A percentile compares a stretch with the other conserved stretches of the same genome.
Conservation (phyloP, 2,888 invertebrate species). For the Onchidella celtica region DNA sequence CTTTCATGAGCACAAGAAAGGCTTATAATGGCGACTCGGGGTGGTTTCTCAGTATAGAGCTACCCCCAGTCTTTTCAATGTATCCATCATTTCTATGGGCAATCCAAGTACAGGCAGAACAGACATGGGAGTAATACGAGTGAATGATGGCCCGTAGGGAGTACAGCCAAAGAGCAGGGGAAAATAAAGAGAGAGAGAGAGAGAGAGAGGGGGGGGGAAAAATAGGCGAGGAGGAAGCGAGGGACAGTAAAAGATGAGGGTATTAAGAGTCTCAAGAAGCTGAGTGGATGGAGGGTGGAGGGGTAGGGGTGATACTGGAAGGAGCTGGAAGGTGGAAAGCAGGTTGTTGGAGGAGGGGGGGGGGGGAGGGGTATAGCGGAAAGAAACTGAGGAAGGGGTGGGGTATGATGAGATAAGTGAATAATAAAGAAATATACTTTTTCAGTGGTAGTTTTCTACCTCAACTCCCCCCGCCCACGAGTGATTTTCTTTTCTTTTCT, state of each 20-base stretch:
- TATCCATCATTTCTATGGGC: not conserved
- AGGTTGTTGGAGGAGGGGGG: not conserved
- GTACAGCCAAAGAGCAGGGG: not conserved
- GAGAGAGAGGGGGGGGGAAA: not conserved
- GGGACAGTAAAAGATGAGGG: not conserved
- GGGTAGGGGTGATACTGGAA: not conserved
- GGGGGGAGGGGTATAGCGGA: not conserved
- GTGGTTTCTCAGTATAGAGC: not conserved
- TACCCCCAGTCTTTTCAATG: constrained; percentile 22
- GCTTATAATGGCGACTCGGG: not conserved
- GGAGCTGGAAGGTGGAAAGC: not conserved
- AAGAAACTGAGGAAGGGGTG: not conserved
- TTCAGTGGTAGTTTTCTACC: too few species aligned
- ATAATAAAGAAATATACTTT: too few species aligned
- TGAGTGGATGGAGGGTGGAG: too few species aligned
- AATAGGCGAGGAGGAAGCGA: too few species aligned
- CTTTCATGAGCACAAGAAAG: constrained; percentile 16
- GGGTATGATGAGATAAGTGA: not conserved
- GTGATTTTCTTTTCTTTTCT: not conserved
- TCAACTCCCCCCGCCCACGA: too few species aligned
- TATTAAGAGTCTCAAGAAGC: too few species aligned
- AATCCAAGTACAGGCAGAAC: not conserved
- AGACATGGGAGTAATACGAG: not conserved
- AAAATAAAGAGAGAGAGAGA: not conserved
- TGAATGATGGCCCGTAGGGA: not conserved